Evolutionary conservation across 2,797 vertebrate genomes (phyloP), one percentile per base, ranked within the genome.

Genomic region (Aeoliscus strigatus): DNA sequence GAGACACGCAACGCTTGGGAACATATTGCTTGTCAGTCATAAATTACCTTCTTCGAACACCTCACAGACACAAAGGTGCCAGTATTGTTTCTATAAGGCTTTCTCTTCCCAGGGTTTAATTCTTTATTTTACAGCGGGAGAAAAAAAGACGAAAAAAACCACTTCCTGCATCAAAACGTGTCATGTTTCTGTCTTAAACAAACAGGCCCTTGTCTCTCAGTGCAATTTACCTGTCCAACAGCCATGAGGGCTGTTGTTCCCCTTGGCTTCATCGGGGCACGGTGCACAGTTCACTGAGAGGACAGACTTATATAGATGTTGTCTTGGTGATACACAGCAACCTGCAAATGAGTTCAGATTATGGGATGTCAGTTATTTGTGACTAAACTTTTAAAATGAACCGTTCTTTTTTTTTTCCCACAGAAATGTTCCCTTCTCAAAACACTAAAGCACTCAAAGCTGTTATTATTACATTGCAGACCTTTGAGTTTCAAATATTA

Each of bases 41-140:
- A 71, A 46, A 48, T 55, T 50, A 55, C 70, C 55, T 69, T 66
- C 52, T 73, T 79, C 70, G 36, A 60, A 77, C 80, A 79, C 66
- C 63, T 75, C 65, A 61, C 79, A 86, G 84, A 88, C 82, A 83
- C 78, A 79, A 77, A 82, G 83, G 85, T 87, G 82, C 83, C 81
- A 85, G 70, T 59, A 75, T 81, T 84, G 72, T 82, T 79, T 83
- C 75, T 69, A 68, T 64, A 66, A 50, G 54, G 57, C 62, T 47
- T 56, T 45, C 55, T 68, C 23, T 70, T 32, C 76, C 61, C 49
- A n/a, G 44, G 71, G 44, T 85, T 81, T 79, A 75, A 80, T 85
- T 84, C 70, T 82, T 83, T 83, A 82, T 83, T 87, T 85, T 66
- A 76, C 67, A 66, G 67, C 47, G 41, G 32, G 39, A 47, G 32